Evolutionary conservation across 2,888 invertebrate genomes (phyloP), one percentile per base, ranked within the genome.

Genomic region (Lutraria lutraria): DNA sequence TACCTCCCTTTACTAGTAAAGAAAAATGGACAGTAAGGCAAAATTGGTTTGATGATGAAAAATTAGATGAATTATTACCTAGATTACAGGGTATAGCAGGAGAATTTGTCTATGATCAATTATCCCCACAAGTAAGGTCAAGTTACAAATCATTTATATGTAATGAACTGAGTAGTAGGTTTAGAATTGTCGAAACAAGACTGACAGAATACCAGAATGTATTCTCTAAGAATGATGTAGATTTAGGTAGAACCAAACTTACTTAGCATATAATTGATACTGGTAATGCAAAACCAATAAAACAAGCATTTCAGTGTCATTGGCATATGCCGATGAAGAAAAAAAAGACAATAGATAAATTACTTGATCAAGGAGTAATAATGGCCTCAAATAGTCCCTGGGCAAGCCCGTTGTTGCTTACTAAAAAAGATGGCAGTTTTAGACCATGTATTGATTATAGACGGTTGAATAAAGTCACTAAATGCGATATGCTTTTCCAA

Each of bases 401-500:
- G n/a, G n/a, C n/a, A n/a, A n/a, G n/a, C n/a, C n/a, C n/a, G n/a
- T n/a, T n/a, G n/a, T n/a, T n/a, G n/a, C n/a, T n/a, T n/a, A n/a
- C n/a, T n/a, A n/a, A n/a, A n/a, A n/a, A n/a, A n/a, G n/a, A n/a
- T n/a, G n/a, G n/a, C n/a, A n/a, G n/a, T n/a, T n/a, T n/a, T n/a
- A 82, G 89, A n/a, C 90, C 89, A 29, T 87, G 90, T 60, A 86
- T 92, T 1, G 91, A 92, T 60, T 90, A 89, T 76, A 80, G 92
- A 21, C 43, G 52, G 21, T 4, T 93, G 0, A 93, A 92, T 54
- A 79, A 86, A 53, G 15, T 53, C 15, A 53, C 53, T 15, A 53
- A 53, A 53, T 53, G 53, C 15, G 53, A 15, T 53, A 15, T 15
- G 53, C 15, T 53, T 53, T 53, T 15, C 53, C 8, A 53, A 53